phyloP scores from a whole-genome alignment of 2,888 invertebrate species.

The Xestia ashworthii region DNA sequence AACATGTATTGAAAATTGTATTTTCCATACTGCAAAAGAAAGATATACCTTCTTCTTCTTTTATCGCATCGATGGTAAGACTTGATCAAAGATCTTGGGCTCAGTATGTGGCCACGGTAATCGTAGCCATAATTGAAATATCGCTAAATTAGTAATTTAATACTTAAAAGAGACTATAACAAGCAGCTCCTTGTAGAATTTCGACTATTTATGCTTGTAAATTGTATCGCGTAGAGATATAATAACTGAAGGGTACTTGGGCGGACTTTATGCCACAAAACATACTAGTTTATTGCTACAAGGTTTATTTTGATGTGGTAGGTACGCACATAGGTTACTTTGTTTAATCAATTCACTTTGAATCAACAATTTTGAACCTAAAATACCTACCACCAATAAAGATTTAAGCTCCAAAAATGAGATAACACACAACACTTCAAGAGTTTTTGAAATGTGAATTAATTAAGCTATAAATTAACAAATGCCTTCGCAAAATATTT shows the following conservation, averaged over 20 bases:
- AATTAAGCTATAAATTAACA: constrained; percentile 28
- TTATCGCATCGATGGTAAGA: no score
- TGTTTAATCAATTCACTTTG: neutral
- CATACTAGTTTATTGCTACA: no score
- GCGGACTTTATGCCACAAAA: no score
- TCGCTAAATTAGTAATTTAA: neutral
- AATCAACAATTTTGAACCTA: neutral
- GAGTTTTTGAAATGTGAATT: constrained; percentile 25
- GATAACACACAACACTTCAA: neutral
- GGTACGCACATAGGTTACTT: neutral
- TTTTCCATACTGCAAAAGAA: neutral
- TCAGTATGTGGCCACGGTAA: no score
- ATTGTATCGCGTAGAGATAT: neutral
- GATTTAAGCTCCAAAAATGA: constrained; percentile 24
- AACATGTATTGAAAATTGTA: neutral
- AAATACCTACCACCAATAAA: neutral
- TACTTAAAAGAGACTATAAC: no score
- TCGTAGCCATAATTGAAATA: no score
- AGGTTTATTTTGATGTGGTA: neutral
- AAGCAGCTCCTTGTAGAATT: neutral
- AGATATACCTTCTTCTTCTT: neutral
- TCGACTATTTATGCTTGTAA: neutral
- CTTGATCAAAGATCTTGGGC: no score
- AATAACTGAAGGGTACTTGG: neutral
- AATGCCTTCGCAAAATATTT: constrained; percentile 26